Percentiles rank a stretch among this genome's conserved stretches.
Evolutionary conservation across 2,888 invertebrate genomes (phyloP).

Genomic region (Drosophila diplacantha): DNA sequence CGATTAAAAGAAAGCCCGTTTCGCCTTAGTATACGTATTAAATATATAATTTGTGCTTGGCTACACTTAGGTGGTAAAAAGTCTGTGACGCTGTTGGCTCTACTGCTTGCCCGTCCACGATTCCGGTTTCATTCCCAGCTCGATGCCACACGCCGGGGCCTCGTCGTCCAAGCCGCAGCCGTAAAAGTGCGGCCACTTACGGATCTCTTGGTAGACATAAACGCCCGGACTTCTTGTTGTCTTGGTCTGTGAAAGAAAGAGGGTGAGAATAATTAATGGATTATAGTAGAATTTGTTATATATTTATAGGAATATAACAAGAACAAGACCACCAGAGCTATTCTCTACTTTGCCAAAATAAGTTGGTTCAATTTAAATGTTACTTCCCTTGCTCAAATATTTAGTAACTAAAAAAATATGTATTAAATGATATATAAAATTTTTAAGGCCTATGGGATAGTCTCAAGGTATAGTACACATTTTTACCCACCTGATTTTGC

Average conservation of each 20-base stretch:
- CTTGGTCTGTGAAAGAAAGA: conserved; percentile 70
- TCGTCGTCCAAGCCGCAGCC: conserved; percentile 66
- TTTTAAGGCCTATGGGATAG: no score
- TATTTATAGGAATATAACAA: not conserved
- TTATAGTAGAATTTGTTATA: not conserved
- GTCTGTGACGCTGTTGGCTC: conserved; percentile 17
- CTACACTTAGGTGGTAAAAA: conserved; percentile 28
- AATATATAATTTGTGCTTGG: conserved; percentile 30
- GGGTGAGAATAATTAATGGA: not conserved
- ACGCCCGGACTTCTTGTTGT: conserved; percentile 79
- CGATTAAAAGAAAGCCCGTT: conserved; percentile 35
- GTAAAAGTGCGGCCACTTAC: conserved; percentile 79
- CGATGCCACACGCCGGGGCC: conserved; percentile 72
- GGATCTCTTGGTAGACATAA: conserved; percentile 78
- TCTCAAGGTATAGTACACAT: not conserved
- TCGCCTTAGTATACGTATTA: conserved; percentile 29
- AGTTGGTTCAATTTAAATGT: not conserved
- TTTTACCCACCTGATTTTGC: conserved; percentile 78
- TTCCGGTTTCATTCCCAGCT: conserved; percentile 69
- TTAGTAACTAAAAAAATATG: not conserved
- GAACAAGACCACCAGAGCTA: not conserved
- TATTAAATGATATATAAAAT: not conserved
- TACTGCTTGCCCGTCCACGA: conserved; percentile 69
- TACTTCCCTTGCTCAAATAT: no score
- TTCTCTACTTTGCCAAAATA: not conserved